Evolutionary conservation across 2,113 vertebrate species (phyloP).

Genomic region (Tyrannus savana): DNA sequence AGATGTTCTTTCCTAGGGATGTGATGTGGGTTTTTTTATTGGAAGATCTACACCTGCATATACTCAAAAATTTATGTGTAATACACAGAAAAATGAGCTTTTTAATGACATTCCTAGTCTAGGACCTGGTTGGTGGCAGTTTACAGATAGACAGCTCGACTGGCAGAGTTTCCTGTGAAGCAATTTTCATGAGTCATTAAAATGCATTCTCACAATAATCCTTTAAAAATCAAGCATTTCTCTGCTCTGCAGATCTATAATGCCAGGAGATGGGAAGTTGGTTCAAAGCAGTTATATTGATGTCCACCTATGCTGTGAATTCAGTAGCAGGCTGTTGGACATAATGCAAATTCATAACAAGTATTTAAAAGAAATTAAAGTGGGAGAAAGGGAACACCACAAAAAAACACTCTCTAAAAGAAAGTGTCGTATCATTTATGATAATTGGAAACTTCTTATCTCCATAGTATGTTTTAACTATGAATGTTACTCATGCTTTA

Average conservation of each 20-base stretch:
- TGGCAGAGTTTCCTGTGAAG: not conserved
- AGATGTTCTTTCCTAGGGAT: not conserved
- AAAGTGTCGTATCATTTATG: not conserved
- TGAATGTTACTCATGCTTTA: not conserved
- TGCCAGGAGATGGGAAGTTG: not conserved
- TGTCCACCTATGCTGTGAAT: not conserved
- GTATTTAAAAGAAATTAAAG: not conserved
- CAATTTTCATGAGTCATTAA: not conserved
- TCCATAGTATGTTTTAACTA: not conserved
- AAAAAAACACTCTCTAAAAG: not conserved
- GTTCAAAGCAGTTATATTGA: not conserved
- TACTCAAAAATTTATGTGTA: not conserved
- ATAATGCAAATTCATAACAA: not conserved
- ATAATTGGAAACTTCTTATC: not conserved
- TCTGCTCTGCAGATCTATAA: not conserved
- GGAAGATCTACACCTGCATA: not conserved
- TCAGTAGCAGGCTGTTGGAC: not conserved
- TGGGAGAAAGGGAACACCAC: rapidly evolving
- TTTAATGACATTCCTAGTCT: not conserved
- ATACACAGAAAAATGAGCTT: not conserved
- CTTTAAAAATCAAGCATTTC: not conserved
- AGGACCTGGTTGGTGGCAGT: not conserved
- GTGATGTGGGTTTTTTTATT: not conserved
- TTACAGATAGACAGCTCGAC: not conserved
- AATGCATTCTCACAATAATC: not conserved